phyloP scores from a whole-genome alignment of 2,113 vertebrate genomes.

The Upupa epops region DNA sequence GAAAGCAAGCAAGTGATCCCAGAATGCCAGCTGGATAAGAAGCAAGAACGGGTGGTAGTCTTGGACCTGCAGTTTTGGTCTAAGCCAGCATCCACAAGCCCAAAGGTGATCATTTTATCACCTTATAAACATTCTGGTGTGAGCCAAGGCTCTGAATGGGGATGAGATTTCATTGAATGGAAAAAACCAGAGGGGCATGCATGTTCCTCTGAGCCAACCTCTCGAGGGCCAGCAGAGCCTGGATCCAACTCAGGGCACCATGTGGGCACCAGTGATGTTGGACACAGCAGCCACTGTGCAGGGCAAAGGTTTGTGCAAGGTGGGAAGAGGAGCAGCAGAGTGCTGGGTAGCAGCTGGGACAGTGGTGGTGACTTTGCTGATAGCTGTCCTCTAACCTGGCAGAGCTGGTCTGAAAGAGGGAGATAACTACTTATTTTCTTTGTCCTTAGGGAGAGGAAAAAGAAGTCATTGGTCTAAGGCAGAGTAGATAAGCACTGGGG shows the following conservation, averaged over 20 bases:
- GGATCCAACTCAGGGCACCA: neutral
- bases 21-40: conserved; percentile 6
- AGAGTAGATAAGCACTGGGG: accelerated
- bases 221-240: neutral
- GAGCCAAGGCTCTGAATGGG: neutral
- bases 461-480: neutral
- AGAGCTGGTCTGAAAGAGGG: neutral
- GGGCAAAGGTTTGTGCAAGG: neutral
- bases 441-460: neutral
- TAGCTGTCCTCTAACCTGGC: neutral
- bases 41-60: neutral
- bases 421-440: neutral
- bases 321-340: neutral
- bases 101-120: conserved; percentile 34
- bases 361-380: accelerated
- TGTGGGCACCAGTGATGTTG: accelerated
- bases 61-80: neutral
- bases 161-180: neutral
- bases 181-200: neutral
- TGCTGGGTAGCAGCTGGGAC: neutral
- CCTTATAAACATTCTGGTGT: neutral
- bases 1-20: neutral
- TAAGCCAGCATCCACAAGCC: neutral
- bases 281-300: neutral
- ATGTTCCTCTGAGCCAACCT: accelerated